Conservation (phyloP, 2,888 invertebrate species). For the Onchidella celtica region DNA sequence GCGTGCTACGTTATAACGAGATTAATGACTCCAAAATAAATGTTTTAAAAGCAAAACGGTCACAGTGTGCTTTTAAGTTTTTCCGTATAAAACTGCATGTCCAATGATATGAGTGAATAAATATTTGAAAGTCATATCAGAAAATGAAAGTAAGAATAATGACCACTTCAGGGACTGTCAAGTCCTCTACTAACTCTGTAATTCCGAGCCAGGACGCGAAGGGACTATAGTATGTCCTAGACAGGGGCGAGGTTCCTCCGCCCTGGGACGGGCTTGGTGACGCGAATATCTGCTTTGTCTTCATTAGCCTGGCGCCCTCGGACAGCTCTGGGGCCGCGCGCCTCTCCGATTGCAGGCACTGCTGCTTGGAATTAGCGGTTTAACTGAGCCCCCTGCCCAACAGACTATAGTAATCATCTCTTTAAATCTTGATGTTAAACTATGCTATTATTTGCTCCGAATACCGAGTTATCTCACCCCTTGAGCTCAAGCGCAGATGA, state of each 20-base stretch:
- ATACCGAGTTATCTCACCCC: no score
- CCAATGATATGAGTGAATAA: no score
- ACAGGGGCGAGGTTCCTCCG: not conserved
- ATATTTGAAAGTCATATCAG: no score
- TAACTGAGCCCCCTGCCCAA: not conserved
- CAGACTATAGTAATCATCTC: not conserved
- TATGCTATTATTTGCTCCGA: no score
- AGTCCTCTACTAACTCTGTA: not conserved
- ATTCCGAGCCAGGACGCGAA: not conserved
- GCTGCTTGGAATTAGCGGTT: constrained; percentile 1
- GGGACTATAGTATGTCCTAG: constrained; percentile 1
- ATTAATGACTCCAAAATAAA: no score
- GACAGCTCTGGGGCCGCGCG: constrained; percentile 1
- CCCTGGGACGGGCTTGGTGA: not conserved
- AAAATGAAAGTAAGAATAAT: no score
- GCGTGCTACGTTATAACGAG: no score
- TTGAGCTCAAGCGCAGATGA: no score
- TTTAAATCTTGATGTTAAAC: not conserved
- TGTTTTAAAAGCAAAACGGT: no score
- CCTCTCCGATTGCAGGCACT: not conserved
- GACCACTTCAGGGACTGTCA: not conserved
- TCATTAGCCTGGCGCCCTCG: not conserved
- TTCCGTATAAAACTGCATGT: no score
- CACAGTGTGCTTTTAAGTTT: no score
- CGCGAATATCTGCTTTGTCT: not conserved